phyloP scores from a whole-genome alignment of 92 coral and sea anemone genomes.

The Zoanthus solanderi region DNA sequence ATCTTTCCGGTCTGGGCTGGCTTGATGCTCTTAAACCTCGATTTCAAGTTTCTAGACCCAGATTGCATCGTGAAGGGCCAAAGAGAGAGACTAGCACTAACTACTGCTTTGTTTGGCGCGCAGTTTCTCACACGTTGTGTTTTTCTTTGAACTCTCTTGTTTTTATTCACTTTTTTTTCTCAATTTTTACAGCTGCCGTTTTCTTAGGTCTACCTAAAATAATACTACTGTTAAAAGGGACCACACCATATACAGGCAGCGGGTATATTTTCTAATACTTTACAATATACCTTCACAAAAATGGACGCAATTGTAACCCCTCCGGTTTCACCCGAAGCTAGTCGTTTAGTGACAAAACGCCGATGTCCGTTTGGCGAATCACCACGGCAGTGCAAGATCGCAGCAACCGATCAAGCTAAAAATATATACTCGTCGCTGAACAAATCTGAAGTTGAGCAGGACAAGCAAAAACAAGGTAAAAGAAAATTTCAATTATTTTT shows the following conservation, averaged over 20 bases:
- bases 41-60: constrained; percentile 31
- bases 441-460: constrained; percentile 4
- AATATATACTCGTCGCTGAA: background rate
- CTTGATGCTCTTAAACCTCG: constrained; percentile 4
- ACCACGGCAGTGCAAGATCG: constrained; percentile 71
- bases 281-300: background rate
- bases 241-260: background rate
- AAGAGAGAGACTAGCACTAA: constrained; percentile 35
- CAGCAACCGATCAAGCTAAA: constrained; percentile 44
- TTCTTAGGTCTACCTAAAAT: background rate
- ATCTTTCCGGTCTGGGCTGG: constrained; percentile 44
- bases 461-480: background rate
- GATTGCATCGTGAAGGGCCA: background rate
- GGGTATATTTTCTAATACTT: background rate
- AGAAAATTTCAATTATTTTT: no score
- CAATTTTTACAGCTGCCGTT: background rate
- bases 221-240: background rate
- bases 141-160: background rate
- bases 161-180: background rate
- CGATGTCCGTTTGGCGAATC: constrained; percentile 94
- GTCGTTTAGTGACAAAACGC: constrained; percentile 86
- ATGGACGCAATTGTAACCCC: constrained; percentile 72
- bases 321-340: constrained; percentile 79
- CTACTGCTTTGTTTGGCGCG: constrained; percentile 36
- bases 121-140: background rate